phyloP scores from a whole-genome alignment of 2,888 invertebrate genomes.

The Amorpha juglandis region DNA sequence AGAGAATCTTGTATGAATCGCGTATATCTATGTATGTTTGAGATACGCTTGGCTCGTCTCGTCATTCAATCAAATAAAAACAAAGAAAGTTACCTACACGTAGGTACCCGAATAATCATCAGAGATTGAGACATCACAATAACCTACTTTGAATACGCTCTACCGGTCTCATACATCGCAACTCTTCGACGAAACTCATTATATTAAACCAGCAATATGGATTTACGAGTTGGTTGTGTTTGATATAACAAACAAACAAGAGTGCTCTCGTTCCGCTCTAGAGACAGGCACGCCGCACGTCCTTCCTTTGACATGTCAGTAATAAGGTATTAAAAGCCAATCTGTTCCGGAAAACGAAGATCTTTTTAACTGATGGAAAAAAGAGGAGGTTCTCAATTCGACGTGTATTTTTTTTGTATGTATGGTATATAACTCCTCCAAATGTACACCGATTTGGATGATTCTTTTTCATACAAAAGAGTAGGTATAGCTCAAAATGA shows the following conservation, averaged over 20 bases:
- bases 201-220: neutral
- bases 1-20: too few relatives aligned
- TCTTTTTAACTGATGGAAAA: constrained; percentile 24
- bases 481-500: too few relatives aligned
- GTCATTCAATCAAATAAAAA: too few relatives aligned
- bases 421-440: too few relatives aligned
- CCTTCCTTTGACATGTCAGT: constrained; percentile 5
- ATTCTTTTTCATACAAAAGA: too few relatives aligned
- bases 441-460: too few relatives aligned
- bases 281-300: constrained; percentile 5
- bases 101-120: too few relatives aligned
- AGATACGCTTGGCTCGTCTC: too few relatives aligned
- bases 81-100: too few relatives aligned
- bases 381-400: too few relatives aligned
- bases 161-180: neutral
- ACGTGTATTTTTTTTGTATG: too few relatives aligned
- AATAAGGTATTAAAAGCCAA: constrained; percentile 15
- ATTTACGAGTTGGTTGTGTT: neutral
- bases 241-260: neutral
- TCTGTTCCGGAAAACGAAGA: constrained; percentile 8
- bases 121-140: neutral
- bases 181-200: neutral
- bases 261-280: neutral
- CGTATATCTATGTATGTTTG: too few relatives aligned
- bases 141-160: neutral